A percentile compares a stretch with the other conserved stretches of the same genome.
Conservation (phyloP, 2,888 invertebrate genomes). For the Torymus tubicola region DNA sequence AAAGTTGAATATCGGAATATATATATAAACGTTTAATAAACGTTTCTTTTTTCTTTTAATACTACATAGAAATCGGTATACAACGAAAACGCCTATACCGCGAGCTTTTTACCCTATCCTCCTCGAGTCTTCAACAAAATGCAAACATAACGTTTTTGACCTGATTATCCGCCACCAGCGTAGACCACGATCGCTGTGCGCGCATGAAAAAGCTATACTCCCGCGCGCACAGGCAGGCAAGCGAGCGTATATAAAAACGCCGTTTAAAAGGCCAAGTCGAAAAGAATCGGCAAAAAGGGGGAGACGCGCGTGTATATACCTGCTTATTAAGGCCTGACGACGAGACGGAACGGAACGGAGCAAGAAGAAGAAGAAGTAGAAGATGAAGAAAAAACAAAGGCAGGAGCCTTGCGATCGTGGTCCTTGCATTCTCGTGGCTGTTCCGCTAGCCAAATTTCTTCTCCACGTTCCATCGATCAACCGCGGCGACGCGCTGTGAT, state of each 20-base stretch:
- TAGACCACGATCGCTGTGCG: too few species aligned
- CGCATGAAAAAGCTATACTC: too few species aligned
- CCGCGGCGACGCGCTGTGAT: slow-evolving; percentile 26
- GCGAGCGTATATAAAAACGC: slow-evolving; percentile 25
- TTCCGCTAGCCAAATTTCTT: slow-evolving; percentile 60
- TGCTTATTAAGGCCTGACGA: slow-evolving; percentile 31
- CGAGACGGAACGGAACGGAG: background rate
- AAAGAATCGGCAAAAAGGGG: slow-evolving; percentile 29
- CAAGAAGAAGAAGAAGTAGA: background rate
- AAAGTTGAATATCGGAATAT: too few species aligned
- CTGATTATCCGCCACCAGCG: background rate
- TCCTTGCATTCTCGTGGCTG: slow-evolving; percentile 60
- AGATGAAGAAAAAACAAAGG: slow-evolving; percentile 41
- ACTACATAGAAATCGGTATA: too few species aligned
- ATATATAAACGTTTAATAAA: too few species aligned
- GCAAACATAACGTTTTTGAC: slow-evolving; percentile 20
- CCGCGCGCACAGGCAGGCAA: too few species aligned
- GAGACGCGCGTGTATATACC: slow-evolving; percentile 1
- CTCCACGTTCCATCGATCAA: slow-evolving; percentile 49
- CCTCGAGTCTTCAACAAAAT: background rate
- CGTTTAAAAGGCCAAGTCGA: slow-evolving; percentile 33
- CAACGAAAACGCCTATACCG: too few species aligned
- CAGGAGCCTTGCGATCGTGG: slow-evolving; percentile 48
- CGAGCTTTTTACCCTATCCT: too few species aligned
- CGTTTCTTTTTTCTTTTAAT: too few species aligned